Evolutionary conservation across 2,888 invertebrate genomes (phyloP), one percentile per base, ranked within the genome.

Genomic region (Tachina lurida): DNA sequence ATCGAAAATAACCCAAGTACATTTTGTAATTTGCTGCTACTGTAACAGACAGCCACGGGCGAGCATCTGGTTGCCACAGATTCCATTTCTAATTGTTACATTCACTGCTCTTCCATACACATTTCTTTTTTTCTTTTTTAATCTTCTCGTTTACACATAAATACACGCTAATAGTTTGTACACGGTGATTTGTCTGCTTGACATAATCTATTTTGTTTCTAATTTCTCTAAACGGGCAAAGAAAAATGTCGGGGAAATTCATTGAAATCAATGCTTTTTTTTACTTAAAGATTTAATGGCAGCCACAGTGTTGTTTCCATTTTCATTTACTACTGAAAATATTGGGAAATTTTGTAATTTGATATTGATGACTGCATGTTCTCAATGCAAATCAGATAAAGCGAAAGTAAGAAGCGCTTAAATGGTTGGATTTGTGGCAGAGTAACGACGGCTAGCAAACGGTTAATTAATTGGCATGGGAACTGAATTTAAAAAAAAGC

Each of bases 231-330:
- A n/a, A 74, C 10, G 49, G 49, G 39, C 13, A 49, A 60, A 70
- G 19, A 13, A 0, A 43, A 31, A 58, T 5, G 31, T 31, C 31
- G 31, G 17, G 2, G 9, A 77, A 60, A 43, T 10, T 12, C 43
- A 62, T 62, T 82, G 76, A 58, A 77, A 77, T 83, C 65, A 52
- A 67, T 83, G 73, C 58, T 65, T 60, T 52, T 10, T 65, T 60
- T 52, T 10, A 9, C 45, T 75, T 75, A 15, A 54, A 62, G 49
- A 75, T 75, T 62, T 60, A 60, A 74, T 49, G 47, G 56, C 8
- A 67, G 19, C 52, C 39, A 8, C 54, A 67, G 45, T 41, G 17
- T 43, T 31, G 31, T 31, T 31, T 54, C 54, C 43, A 19, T 56
- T 58, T 65, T 41, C 12, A 54, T 60, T 67, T 75, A 41, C 19